Evolutionary conservation across 1,140 invertebrate species (phyloP).

Genomic region (Diachasmimorpha longicaudata): DNA sequence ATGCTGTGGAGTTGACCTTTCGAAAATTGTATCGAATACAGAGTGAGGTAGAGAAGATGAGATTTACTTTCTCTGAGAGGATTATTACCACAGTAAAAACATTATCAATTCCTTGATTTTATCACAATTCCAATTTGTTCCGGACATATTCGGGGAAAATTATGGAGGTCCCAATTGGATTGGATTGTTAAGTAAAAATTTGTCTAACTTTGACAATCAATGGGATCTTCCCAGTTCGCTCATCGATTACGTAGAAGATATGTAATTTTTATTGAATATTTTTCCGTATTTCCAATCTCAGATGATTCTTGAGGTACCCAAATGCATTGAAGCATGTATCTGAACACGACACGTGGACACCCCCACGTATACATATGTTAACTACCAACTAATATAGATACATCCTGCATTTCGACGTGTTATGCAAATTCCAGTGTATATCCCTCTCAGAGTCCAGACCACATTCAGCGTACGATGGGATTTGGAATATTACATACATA

Average conservation of each 20-base stretch:
- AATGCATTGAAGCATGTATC: not conserved
- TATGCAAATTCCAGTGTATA: constrained; percentile 10
- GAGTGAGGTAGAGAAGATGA: not conserved
- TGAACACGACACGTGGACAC: not conserved
- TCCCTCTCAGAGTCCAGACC: not conserved
- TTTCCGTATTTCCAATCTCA: not conserved
- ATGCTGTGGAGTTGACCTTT: not conserved
- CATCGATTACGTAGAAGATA: no score
- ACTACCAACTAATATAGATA: constrained; percentile 12
- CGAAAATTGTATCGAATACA: not conserved
- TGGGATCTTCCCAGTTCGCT: no score
- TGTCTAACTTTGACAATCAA: no score
- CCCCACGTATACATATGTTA: constrained; percentile 7
- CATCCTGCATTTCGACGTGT: not conserved
- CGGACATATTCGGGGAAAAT: no score
- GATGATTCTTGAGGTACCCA: not conserved
- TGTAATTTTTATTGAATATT: no score
- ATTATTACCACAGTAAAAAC: not conserved
- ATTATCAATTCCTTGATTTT: no score
- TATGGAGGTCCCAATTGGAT: no score
- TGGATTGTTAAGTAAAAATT: no score
- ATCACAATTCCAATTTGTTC: not conserved
- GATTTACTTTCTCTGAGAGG: not conserved
- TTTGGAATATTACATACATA: constrained; percentile 5
- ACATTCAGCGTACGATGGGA: constrained; percentile 2